A percentile compares a stretch with the other conserved stretches of the same genome.
Conservation (phyloP, 2,113 vertebrate species). For the Aramus guarauna region DNA sequence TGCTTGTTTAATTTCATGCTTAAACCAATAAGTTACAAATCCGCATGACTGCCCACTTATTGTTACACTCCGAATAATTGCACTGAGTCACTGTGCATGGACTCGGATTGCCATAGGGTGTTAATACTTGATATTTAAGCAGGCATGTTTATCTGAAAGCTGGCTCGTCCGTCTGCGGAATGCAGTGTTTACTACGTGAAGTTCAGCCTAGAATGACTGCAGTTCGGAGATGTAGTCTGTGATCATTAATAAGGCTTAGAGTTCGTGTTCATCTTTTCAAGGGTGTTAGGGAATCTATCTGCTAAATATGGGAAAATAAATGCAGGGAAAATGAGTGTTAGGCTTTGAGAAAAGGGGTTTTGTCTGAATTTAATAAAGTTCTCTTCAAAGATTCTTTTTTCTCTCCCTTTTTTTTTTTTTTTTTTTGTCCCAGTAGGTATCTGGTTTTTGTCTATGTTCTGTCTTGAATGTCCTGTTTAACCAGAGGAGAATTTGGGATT, state of each 20-base stretch:
- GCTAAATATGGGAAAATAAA: background rate
- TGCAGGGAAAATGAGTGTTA: background rate
- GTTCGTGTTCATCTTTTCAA: background rate
- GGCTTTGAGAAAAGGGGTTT: background rate
- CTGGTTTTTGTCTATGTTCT: background rate
- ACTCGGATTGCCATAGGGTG: slow-evolving; percentile 35
- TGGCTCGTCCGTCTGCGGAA: background rate
- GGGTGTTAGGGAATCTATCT: background rate
- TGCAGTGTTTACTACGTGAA: background rate
- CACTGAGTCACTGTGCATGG: slow-evolving; percentile 46
- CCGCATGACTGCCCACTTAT: slow-evolving; percentile 53
- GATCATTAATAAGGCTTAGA: background rate
- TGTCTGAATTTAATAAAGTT: background rate
- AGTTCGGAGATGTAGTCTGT: background rate
- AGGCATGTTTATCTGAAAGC: slow-evolving; percentile 36
- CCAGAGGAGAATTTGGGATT: background rate
- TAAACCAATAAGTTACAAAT: slow-evolving; percentile 65
- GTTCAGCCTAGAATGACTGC: background rate
- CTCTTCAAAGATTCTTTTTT: background rate
- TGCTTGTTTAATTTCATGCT: slow-evolving; percentile 63
- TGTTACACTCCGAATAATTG: slow-evolving; percentile 35
- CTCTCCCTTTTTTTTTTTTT: background rate
- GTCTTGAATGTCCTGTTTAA: background rate
- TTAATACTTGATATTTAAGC: slow-evolving; percentile 44
- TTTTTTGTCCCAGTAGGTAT: background rate